phyloP scores from a whole-genome alignment of 1,140 invertebrate species.

The Macrostomum lignano region DNA sequence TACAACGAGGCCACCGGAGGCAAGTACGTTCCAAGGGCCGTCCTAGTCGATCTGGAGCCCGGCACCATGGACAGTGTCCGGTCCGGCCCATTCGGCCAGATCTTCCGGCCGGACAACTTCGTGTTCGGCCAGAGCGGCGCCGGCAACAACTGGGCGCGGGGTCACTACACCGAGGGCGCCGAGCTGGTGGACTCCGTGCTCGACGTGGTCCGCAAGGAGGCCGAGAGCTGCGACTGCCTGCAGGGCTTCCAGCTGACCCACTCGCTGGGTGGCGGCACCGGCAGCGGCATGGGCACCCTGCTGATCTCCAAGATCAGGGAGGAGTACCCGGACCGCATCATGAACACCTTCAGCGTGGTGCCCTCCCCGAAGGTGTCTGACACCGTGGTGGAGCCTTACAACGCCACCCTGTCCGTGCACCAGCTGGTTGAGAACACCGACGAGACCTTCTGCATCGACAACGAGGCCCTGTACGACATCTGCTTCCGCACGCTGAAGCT shows the following conservation, averaged over 20 bases:
- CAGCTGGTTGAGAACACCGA: conserved; percentile 63
- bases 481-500: conserved; percentile 40
- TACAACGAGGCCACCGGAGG: conserved; percentile 54
- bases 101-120: too few relatives aligned
- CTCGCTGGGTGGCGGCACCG: conserved; percentile 30
- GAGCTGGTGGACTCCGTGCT: too few relatives aligned
- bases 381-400: conserved; percentile 63
- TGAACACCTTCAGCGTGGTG: conserved; percentile 53
- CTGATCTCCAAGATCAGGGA: conserved; percentile 22
- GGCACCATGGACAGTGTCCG: too few relatives aligned
- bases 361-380: conserved; percentile 33
- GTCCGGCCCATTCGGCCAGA: too few relatives aligned
- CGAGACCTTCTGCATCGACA: conserved; percentile 60
- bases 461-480: conserved; percentile 43
- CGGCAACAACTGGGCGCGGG: too few relatives aligned
- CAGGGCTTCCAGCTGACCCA: too few relatives aligned
- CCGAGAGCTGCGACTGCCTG: too few relatives aligned
- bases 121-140: too few relatives aligned
- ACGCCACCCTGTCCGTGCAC: conserved; percentile 57
- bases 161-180: too few relatives aligned
- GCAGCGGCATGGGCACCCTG: conserved; percentile 10
- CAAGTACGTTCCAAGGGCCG: too few relatives aligned
- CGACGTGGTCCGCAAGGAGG: too few relatives aligned
- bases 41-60: too few relatives aligned
- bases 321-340: conserved; percentile 47